Evolutionary conservation across 2,113 vertebrate genomes (phyloP).

Genomic region (Chionis minor): DNA sequence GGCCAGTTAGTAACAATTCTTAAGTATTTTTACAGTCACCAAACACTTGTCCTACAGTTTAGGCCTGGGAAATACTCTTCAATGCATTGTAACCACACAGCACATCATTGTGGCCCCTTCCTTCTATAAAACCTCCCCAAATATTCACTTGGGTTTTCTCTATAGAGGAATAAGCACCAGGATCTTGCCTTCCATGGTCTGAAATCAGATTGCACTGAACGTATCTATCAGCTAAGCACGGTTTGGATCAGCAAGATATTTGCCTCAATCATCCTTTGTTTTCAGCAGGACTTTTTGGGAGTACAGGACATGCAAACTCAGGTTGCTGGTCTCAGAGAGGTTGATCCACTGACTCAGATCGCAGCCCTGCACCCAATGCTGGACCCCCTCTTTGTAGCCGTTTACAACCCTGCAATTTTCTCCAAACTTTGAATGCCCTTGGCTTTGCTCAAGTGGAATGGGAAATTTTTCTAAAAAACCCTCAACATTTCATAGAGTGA

Average conservation of each 20-base stretch:
- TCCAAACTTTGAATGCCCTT: neutral
- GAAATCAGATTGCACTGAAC: neutral
- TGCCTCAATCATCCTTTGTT: neutral
- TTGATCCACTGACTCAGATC: neutral
- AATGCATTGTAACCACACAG: neutral
- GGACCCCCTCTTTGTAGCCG: neutral
- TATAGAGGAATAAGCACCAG: neutral
- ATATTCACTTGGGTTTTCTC: neutral
- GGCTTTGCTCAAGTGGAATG: neutral
- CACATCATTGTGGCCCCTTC: neutral
- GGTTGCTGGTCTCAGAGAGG: neutral
- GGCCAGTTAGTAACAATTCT: neutral
- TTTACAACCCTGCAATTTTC: neutral
- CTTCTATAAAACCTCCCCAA: neutral
- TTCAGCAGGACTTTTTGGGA: neutral
- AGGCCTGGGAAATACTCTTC: neutral
- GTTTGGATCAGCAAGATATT: neutral
- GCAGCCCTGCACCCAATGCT: neutral
- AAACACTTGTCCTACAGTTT: neutral
- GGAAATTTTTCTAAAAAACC: neutral
- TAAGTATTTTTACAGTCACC: neutral
- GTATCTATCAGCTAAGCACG: fast-evolving
- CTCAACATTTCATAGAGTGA: neutral
- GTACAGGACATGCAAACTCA: neutral
- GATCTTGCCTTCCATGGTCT: neutral